Percentiles rank a stretch among this genome's conserved stretches.
These are phyloP conservation scores for Plebejus argus DNA, from an alignment of 2,888 invertebrate species.

Conservation along the genomic window DNA sequence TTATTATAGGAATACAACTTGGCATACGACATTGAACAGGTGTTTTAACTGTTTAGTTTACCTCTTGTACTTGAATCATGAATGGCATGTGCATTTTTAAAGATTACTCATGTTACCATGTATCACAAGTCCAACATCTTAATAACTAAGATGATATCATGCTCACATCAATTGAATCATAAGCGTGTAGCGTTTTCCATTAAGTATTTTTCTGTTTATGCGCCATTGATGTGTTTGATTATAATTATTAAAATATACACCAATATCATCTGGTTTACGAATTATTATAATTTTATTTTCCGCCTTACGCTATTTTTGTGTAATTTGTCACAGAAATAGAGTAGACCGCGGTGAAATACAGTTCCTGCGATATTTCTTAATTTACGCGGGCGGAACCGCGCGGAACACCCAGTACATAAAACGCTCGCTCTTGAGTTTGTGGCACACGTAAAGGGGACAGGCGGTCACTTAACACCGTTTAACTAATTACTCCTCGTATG, in stretches of 20 bases:
- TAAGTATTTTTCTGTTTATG: neutral
- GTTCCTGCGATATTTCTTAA: too few species aligned
- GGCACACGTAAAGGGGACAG: slow-evolving; percentile 3
- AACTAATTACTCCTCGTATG: slow-evolving; percentile 12
- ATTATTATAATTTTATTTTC: too few species aligned
- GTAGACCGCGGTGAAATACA: too few species aligned
- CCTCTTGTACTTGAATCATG: neutral
- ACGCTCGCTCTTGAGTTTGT: neutral
- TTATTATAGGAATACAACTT: neutral
- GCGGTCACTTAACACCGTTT: slow-evolving; percentile 19
- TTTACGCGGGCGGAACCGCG: too few species aligned
- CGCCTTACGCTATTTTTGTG: too few species aligned
- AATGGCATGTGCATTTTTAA: slow-evolving; percentile 16
- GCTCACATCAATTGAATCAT: neutral
- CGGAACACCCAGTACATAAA: neutral
- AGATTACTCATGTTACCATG: slow-evolving; percentile 12
- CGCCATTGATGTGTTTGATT: neutral
- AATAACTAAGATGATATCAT: slow-evolving; percentile 26
- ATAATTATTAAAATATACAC: too few species aligned
- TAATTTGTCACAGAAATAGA: too few species aligned
- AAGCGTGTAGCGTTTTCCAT: neutral
- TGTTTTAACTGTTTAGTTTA: neutral
- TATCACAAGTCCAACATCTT: slow-evolving; percentile 7
- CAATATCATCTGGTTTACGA: too few species aligned
- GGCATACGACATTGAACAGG: neutral